These are phyloP conservation scores for Brenthis daphne DNA, from an alignment of 2,888 invertebrate species.

Conservation along the genomic window DNA sequence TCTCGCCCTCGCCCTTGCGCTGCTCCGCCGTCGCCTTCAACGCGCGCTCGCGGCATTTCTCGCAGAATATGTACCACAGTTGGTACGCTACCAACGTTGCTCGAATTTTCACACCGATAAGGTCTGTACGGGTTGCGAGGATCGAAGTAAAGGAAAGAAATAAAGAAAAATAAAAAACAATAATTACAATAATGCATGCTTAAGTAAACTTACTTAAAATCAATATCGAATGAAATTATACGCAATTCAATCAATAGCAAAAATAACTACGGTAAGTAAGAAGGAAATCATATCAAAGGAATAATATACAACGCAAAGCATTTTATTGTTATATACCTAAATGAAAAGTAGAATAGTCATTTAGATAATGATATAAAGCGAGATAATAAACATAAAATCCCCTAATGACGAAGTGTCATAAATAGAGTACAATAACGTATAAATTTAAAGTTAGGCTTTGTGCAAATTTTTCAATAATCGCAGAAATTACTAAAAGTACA, in stretches of 20 bases:
- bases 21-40: conserved; percentile 65
- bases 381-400: no score
- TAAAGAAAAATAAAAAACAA: conserved; percentile 25
- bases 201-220: conserved; percentile 16
- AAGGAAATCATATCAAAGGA: neutral
- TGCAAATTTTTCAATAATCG: no score
- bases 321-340: no score
- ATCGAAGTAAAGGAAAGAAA: conserved; percentile 14
- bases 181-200: conserved; percentile 23
- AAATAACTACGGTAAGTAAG: neutral
- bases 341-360: no score
- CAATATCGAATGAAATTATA: conserved; percentile 2
- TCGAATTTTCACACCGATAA: conserved; percentile 46
- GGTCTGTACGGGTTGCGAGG: conserved; percentile 38
- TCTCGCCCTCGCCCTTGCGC: conserved; percentile 53
- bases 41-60: conserved; percentile 91
- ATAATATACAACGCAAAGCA: conserved; percentile 1
- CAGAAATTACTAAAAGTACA: no score
- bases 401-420: no score
- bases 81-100: conserved; percentile 77
- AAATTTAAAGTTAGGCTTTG: no score
- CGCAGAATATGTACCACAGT: conserved; percentile 96
- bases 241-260: neutral
- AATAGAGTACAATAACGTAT: no score
- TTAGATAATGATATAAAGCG: no score